These are phyloP conservation scores for Coccyzus lansbergi DNA, from an alignment of 2,797 vertebrate genomes.

Conservation along the genomic window DNA sequence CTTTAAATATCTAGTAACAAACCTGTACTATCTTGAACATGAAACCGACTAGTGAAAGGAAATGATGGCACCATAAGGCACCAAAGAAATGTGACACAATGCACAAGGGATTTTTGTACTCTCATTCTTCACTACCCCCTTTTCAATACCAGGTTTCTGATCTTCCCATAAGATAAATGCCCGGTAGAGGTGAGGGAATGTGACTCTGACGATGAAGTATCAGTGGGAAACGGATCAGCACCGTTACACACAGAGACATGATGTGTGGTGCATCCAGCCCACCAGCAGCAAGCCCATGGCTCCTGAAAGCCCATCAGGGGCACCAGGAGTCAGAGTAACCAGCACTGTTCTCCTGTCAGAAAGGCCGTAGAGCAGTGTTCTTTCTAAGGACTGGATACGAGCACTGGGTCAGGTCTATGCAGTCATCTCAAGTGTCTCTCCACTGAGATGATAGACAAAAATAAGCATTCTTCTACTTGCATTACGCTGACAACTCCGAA, in stretches of 20 bases:
- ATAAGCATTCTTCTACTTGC: neutral
- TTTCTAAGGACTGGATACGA: neutral
- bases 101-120: neutral
- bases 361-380: neutral
- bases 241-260: neutral
- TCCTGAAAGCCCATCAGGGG: conserved; percentile 25
- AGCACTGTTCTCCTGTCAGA: neutral
- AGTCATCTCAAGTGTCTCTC: conserved; percentile 8
- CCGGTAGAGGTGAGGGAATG: neutral
- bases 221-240: neutral
- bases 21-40: neutral
- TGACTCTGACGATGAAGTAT: neutral
- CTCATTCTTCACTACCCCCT: fast-evolving
- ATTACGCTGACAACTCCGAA: neutral
- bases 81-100: neutral
- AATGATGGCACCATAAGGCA: neutral
- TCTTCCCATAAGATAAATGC: neutral
- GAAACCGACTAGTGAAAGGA: neutral
- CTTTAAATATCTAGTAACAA: neutral
- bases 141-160: neutral
- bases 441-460: neutral
- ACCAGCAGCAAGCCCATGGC: neutral
- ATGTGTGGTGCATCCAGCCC: neutral
- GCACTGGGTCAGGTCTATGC: neutral
- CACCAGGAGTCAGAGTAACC: neutral